phyloP scores from a whole-genome alignment of 1,140 invertebrate species.

The Tachypleus tridentatus region DNA sequence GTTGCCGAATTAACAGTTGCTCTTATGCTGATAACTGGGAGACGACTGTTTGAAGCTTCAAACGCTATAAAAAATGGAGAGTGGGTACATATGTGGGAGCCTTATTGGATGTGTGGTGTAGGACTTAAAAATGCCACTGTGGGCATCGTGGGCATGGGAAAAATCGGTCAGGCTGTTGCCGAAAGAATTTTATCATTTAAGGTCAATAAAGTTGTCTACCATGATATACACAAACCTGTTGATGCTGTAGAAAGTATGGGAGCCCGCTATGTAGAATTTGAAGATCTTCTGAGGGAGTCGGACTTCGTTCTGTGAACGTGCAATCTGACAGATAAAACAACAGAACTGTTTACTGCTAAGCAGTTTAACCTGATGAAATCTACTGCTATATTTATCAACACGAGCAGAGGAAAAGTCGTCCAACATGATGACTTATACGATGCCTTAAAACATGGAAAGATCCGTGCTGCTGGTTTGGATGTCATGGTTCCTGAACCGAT shows the following conservation, averaged over 20 bases:
- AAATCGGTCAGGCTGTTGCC: slow-evolving; percentile 30
- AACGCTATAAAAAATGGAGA: slow-evolving; percentile 14
- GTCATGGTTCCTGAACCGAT: slow-evolving; percentile 62
- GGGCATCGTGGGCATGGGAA: not conserved
- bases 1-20: slow-evolving; percentile 20
- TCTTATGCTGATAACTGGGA: slow-evolving; percentile 16
- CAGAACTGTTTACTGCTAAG: slow-evolving; percentile 54
- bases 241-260: slow-evolving; percentile 41
- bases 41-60: slow-evolving; percentile 13
- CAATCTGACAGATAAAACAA: slow-evolving; percentile 58
- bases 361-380: slow-evolving; percentile 70
- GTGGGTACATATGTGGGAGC: not conserved
- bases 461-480: slow-evolving; percentile 81
- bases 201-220: slow-evolving; percentile 28
- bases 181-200: slow-evolving; percentile 30
- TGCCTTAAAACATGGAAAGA: slow-evolving; percentile 56
- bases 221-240: slow-evolving; percentile 23
- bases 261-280: slow-evolving; percentile 52
- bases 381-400: slow-evolving; percentile 63
- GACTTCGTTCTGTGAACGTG: slow-evolving; percentile 67
- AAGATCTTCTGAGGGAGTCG: slow-evolving; percentile 51
- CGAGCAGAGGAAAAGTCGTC: slow-evolving; percentile 48
- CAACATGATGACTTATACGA: slow-evolving; percentile 62
- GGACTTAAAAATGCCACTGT: slow-evolving; percentile 8
- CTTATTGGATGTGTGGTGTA: slow-evolving; percentile 11